phyloP scores from a whole-genome alignment of 2,888 invertebrate species.

The Sicus ferrugineus region DNA sequence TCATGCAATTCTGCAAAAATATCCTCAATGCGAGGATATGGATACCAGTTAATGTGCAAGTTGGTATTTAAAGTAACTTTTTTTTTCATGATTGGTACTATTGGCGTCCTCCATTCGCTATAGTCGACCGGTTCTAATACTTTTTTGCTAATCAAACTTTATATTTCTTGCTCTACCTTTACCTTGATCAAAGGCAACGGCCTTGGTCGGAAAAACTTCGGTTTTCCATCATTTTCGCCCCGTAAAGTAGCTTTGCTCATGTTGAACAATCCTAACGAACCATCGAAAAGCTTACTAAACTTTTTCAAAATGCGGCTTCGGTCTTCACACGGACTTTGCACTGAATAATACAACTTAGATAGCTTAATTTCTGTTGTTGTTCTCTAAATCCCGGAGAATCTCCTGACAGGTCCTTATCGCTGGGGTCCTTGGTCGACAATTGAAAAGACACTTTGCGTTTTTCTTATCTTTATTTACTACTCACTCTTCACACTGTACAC shows the following conservation, averaged over 20 bases:
- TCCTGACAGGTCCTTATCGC: no score
- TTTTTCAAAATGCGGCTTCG: background rate
- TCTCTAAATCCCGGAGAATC: no score
- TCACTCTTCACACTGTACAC: no score
- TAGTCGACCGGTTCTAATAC: conserved; percentile 38
- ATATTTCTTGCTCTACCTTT: conserved; percentile 35
- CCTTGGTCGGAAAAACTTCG: conserved; percentile 37
- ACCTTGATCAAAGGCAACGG: conserved; percentile 32
- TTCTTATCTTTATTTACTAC: no score
- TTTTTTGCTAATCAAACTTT: conserved; percentile 29
- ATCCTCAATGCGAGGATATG: conserved; percentile 49
- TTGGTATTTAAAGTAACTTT: conserved; percentile 47
- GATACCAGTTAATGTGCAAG: conserved; percentile 47
- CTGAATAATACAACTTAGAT: background rate
- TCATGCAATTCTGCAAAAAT: conserved; percentile 45
- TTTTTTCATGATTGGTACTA: conserved; percentile 55
- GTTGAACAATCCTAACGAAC: conserved; percentile 28
- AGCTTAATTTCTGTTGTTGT: background rate
- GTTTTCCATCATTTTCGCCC: conserved; percentile 19
- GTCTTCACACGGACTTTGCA: background rate
- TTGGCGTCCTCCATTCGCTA: conserved; percentile 52
- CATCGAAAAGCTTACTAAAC: conserved; percentile 27
- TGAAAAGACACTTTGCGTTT: no score
- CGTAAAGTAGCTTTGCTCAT: conserved; percentile 27
- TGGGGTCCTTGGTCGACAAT: no score